Conservation (phyloP, 2,888 invertebrate species). For the Pilophorus perplexus region DNA sequence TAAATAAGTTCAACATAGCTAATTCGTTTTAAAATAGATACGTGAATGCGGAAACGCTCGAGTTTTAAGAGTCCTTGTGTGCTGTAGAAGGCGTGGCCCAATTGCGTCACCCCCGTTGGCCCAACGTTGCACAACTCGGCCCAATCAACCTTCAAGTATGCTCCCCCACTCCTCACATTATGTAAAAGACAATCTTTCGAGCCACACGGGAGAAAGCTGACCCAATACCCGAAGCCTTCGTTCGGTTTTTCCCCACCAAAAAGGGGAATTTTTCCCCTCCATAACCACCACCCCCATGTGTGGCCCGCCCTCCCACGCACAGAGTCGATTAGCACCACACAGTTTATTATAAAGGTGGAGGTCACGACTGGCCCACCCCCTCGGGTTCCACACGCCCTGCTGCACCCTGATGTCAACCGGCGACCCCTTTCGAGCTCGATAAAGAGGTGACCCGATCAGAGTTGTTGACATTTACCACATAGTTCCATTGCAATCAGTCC, state of each 20-base stretch:
- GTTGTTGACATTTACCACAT: no score
- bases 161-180: conserved; percentile 29
- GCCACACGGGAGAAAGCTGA: conserved; percentile 35
- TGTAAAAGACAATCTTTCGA: conserved; percentile 40
- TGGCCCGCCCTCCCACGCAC: no score
- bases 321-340: not conserved
- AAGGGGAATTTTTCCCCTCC: not conserved
- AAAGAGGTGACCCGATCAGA: no score
- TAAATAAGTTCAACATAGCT: no score
- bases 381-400: no score
- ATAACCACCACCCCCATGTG: no score
- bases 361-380: no score
- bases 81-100: conserved; percentile 23
- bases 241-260: conserved; percentile 17
- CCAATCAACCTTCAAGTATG: conserved; percentile 42
- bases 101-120: conserved; percentile 17
- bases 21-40: no score
- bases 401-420: no score
- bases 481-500: no score
- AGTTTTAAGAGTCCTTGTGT: conserved; percentile 9
- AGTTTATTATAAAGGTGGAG: not conserved
- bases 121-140: conserved; percentile 34
- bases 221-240: conserved; percentile 29
- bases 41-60: conserved; percentile 30
- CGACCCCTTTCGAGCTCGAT: no score